These are phyloP conservation scores for Eclectus roratus DNA, from an alignment of 2,113 vertebrate genomes.

Conservation along the genomic window DNA sequence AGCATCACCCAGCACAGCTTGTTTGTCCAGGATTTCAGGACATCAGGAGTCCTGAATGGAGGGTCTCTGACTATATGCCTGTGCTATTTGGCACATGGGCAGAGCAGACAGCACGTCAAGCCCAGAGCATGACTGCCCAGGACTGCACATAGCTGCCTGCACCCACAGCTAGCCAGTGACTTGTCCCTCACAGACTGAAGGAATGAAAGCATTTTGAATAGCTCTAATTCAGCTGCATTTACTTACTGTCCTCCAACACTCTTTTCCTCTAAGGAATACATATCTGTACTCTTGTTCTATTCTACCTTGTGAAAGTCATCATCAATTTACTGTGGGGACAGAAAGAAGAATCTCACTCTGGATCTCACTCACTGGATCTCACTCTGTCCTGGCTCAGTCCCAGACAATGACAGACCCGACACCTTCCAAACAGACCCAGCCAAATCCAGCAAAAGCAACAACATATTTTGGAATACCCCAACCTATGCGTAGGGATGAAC, in stretches of 20 bases:
- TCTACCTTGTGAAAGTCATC: not conserved
- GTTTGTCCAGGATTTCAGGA: not conserved
- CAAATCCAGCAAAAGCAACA: not conserved
- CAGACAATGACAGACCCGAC: not conserved
- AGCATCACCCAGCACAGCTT: not conserved
- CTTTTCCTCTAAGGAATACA: not conserved
- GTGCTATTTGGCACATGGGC: not conserved
- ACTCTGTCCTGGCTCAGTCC: not conserved
- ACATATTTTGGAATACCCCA: not conserved
- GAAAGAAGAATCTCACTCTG: not conserved
- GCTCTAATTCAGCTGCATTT: not conserved
- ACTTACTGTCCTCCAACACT: not conserved
- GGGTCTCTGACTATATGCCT: not conserved
- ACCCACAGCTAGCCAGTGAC: not conserved
- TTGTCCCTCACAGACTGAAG: not conserved
- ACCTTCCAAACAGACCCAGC: not conserved
- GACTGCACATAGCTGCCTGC: not conserved
- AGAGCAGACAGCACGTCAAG: not conserved
- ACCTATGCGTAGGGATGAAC: not conserved
- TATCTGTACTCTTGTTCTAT: not conserved
- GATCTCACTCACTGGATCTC: not conserved
- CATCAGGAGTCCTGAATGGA: not conserved
- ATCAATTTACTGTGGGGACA: not conserved
- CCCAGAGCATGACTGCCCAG: rapidly evolving
- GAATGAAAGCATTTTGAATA: not conserved